These are phyloP conservation scores for Poeciliopsis turneri DNA, from an alignment of 2,797 vertebrate genomes.

Conservation along the genomic window DNA sequence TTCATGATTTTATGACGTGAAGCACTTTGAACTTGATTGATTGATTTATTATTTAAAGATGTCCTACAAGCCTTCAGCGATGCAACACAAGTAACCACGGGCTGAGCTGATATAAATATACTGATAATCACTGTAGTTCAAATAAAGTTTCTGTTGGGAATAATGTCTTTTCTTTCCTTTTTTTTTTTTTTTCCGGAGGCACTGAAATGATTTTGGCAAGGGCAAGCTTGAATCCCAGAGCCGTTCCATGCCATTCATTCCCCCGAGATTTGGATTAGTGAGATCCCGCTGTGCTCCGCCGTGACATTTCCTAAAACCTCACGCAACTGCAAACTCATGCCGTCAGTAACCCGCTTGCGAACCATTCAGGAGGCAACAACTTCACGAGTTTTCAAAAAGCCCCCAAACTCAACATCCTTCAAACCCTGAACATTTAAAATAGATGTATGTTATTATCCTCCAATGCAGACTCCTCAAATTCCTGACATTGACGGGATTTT, in stretches of 20 bases:
- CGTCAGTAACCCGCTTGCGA: slow-evolving; percentile 30
- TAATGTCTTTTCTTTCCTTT: background rate
- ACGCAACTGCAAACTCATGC: slow-evolving; percentile 21
- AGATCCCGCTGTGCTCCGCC: slow-evolving; percentile 27
- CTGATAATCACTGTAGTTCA: slow-evolving; percentile 15
- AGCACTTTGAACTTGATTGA: no score
- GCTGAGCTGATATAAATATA: background rate
- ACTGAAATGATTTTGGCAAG: slow-evolving; percentile 22
- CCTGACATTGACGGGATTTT: slow-evolving; percentile 34
- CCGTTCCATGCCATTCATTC: slow-evolving; percentile 32
- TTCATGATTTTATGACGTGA: no score
- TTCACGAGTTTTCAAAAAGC: slow-evolving; percentile 38
- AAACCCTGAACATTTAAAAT: slow-evolving; percentile 8
- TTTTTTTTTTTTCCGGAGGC: background rate
- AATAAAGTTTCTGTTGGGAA: slow-evolving; percentile 13
- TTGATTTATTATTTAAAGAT: background rate
- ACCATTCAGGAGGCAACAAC: slow-evolving; percentile 20
- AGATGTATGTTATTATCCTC: slow-evolving; percentile 1
- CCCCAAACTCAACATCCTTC: background rate
- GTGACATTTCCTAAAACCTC: slow-evolving; percentile 26
- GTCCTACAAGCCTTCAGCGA: background rate
- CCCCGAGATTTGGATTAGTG: slow-evolving; percentile 49
- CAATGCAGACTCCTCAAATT: slow-evolving; percentile 29
- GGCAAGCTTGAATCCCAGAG: slow-evolving; percentile 20
- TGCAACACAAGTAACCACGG: background rate